A percentile compares a stretch with the other conserved stretches of the same genome.
Conservation (phyloP, 2,113 vertebrate genomes). For the Pimephales promelas region DNA sequence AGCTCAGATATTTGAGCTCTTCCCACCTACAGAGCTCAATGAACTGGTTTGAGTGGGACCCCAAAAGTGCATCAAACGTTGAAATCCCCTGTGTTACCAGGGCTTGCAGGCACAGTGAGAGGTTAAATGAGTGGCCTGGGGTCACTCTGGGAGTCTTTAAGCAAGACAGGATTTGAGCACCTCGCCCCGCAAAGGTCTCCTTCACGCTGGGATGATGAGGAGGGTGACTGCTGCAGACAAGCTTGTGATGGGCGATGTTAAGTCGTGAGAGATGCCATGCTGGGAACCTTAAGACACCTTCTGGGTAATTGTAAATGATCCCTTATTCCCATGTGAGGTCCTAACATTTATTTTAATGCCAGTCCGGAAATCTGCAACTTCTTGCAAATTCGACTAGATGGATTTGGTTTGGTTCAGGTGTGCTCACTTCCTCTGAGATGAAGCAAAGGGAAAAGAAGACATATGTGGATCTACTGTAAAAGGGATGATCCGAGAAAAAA, state of each 20-base stretch:
- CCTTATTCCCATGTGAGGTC: constrained; percentile 9
- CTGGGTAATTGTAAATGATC: constrained; percentile 15
- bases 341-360: background rate
- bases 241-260: constrained; percentile 10
- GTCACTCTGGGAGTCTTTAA: constrained; percentile 76
- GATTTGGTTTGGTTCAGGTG: background rate
- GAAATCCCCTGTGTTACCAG: constrained; percentile 43
- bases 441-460: background rate
- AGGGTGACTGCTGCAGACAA: constrained; percentile 10
- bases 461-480: constrained; percentile 68
- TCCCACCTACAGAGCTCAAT: constrained; percentile 68
- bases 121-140: constrained; percentile 80
- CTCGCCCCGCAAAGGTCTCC: constrained; percentile 61
- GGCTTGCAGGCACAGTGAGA: constrained; percentile 68
- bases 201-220: constrained; percentile 42
- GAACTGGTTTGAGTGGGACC: constrained; percentile 67
- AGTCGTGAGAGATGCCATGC: background rate
- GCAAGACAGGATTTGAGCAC: constrained; percentile 71
- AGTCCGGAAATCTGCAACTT: background rate
- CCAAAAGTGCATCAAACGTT: constrained; percentile 63
- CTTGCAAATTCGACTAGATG: background rate
- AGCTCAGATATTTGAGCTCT: constrained; percentile 54
- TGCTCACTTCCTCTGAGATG: constrained; percentile 30
- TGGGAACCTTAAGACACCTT: background rate
- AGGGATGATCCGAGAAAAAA: constrained; percentile 68